These are phyloP conservation scores for Psophia crepitans DNA, from an alignment of 2,113 vertebrate genomes.

Conservation along the genomic window DNA sequence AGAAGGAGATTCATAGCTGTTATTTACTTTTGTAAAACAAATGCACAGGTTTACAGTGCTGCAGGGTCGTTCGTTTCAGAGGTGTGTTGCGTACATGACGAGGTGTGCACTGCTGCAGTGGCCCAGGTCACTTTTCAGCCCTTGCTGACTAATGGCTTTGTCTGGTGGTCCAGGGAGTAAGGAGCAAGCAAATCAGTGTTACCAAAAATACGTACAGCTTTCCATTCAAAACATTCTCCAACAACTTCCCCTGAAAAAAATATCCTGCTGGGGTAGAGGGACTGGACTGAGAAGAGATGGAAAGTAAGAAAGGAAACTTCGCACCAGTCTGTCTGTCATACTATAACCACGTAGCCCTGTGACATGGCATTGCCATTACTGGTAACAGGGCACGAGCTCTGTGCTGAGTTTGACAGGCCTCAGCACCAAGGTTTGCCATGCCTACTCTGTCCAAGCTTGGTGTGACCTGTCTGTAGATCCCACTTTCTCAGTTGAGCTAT, in stretches of 20 bases:
- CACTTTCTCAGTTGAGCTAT: background rate
- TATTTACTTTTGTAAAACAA: slow-evolving; percentile 6
- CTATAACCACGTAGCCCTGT: background rate
- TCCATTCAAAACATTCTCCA: background rate
- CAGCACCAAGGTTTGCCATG: background rate
- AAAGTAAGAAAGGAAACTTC: background rate
- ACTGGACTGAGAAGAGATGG: background rate
- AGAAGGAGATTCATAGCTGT: background rate
- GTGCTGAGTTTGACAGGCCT: background rate
- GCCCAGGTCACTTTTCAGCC: background rate
- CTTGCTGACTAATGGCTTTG: background rate
- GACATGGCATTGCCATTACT: background rate
- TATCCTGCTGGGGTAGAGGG: fast-evolving
- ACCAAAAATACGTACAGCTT: background rate
- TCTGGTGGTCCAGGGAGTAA: background rate
- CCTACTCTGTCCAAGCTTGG: background rate
- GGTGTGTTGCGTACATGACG: background rate
- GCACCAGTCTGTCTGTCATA: background rate
- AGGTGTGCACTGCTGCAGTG: background rate
- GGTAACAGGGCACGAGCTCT: background rate
- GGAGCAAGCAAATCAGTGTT: background rate
- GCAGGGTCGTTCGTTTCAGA: background rate
- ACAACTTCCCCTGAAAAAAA: background rate
- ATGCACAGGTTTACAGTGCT: background rate
- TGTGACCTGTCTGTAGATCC: background rate